A percentile compares a stretch with the other conserved stretches of the same genome.
phyloP scores from a whole-genome alignment of 92 coral and sea anemone species.

The Pocillopora grandis region DNA sequence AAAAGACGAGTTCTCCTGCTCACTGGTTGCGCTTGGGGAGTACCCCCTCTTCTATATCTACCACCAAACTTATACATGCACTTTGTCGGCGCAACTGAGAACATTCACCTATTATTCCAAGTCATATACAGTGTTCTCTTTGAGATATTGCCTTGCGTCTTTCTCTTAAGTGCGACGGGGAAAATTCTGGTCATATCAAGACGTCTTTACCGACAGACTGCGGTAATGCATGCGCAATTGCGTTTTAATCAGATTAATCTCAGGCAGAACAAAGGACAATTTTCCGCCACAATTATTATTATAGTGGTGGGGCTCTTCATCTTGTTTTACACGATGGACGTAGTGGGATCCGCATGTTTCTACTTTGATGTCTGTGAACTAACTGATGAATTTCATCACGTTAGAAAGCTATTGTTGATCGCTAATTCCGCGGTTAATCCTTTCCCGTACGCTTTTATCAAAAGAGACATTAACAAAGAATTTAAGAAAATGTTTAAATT shows the following conservation, averaged over 20 bases:
- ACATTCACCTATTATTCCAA: constrained; percentile 8
- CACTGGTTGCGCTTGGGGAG: constrained; percentile 7
- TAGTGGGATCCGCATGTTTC: constrained; percentile 41
- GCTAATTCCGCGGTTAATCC: constrained; percentile 61
- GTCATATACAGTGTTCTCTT: constrained; percentile 1
- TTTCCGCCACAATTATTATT: constrained; percentile 33
- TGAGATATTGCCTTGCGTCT: constrained; percentile 9
- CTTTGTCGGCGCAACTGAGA: background rate
- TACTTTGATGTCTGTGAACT: constrained; percentile 38
- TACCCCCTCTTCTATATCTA: background rate
- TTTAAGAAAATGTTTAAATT: constrained; percentile 5
- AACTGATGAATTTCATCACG: background rate
- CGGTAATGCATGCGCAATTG: constrained; percentile 45
- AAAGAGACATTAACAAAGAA: constrained; percentile 50
- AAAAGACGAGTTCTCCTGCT: background rate
- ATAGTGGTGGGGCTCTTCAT: constrained; percentile 44
- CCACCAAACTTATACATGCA: constrained; percentile 12
- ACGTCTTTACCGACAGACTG: constrained; percentile 57
- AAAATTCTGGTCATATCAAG: constrained; percentile 50
- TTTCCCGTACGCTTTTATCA: constrained; percentile 52
- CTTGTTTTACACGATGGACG: constrained; percentile 40
- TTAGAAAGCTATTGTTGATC: constrained; percentile 30
- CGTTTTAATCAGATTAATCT: constrained; percentile 38
- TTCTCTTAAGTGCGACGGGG: constrained; percentile 6
- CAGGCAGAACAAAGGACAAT: constrained; percentile 6